A percentile compares a stretch with the other conserved stretches of the same genome.
These are phyloP conservation scores for Amazona vittata DNA, from an alignment of 2,113 vertebrate species.

Conservation along the genomic window DNA sequence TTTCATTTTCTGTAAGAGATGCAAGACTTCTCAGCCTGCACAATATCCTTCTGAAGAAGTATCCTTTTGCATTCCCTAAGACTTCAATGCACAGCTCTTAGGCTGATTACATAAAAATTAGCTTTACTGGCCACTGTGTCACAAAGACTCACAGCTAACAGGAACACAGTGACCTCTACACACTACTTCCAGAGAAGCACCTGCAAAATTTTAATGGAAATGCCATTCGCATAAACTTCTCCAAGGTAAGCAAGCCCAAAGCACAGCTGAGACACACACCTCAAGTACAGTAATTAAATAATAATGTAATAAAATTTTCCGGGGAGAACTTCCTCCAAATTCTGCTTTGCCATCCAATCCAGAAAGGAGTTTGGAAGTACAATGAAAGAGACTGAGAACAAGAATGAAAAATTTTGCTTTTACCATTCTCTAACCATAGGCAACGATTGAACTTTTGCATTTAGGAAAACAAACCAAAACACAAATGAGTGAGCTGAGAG, in stretches of 20 bases:
- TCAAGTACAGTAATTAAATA: neutral
- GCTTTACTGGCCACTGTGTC: neutral
- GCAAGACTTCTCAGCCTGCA: neutral
- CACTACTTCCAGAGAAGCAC: neutral
- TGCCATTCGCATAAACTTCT: neutral
- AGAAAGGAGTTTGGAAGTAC: neutral
- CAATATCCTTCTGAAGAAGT: neutral
- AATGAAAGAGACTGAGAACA: neutral
- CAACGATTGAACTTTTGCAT: neutral
- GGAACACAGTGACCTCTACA: neutral
- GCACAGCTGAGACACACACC: accelerated
- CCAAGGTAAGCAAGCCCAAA: neutral
- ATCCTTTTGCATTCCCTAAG: neutral
- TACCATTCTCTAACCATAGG: neutral
- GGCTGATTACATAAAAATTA: neutral
- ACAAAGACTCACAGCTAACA: neutral
- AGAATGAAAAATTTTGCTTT: neutral
- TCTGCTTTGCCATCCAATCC: neutral
- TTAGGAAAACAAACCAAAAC: neutral
- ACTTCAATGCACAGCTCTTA: neutral
- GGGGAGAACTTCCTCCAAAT: neutral
- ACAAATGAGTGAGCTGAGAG: neutral
- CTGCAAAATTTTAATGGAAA: neutral
- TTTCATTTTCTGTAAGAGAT: neutral
- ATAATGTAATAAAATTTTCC: neutral